Evolutionary conservation across 2,113 vertebrate species (phyloP), one percentile per base, ranked within the genome.

Genomic region (Panthera uncia): DNA sequence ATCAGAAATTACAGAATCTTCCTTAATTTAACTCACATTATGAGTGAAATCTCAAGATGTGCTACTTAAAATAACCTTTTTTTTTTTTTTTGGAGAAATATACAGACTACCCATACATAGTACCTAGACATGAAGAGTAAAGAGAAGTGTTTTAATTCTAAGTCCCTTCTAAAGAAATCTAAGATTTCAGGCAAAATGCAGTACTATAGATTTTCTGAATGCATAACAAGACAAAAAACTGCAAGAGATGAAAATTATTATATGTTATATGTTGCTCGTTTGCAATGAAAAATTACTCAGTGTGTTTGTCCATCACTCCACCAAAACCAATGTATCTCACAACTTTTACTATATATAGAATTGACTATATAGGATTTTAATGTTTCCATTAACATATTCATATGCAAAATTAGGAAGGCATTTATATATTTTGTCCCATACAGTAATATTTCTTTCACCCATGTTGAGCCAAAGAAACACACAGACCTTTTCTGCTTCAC

Each of bases 261-360:
- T 61, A 55, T 11, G 1, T 12, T 1, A 8, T 45, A 45, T 9
- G 45, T 45, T 89, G 29, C 31, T 95, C 7, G 81, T 85, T 88
- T 82, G 66, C 31, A 92, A 57, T 61, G 73, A 98, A 93, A 0
- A 97, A 45, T 1, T 73, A 96, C 50, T 74, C 23, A 97, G 36
- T 0, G 21, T 73, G 63, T 87, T 91, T 96, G 61, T 93, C 87
- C 33, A 78, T 78, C 38, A 27, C n/a, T 69, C 92, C 89, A 41
- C 65, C 65, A 27, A 92, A 94, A 63, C 38, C 73, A n/a, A 52
- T 4, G 38, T 3, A 38, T 31, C 78, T 97, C 61, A 89, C 29
- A 55, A 38, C 65, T 96, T 97, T 89, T 80, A 88, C 96, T 93
- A 84, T 7, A 33, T 36, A 12, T 63, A 63, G 61, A 97, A 94